Conservation (phyloP, 1,140 invertebrate species). For the Zaprionus taronus region DNA sequence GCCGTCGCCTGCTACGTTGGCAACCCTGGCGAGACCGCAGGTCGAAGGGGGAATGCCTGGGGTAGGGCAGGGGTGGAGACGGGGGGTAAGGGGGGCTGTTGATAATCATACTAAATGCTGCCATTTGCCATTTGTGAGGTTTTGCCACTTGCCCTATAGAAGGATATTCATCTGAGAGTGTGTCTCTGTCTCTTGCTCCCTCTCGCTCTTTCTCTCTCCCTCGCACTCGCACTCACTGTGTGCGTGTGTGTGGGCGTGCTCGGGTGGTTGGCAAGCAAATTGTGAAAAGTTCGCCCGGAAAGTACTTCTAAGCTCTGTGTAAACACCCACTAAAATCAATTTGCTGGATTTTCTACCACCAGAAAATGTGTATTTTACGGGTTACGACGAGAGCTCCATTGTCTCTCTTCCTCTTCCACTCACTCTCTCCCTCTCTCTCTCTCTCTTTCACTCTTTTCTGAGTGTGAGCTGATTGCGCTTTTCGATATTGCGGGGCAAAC, state of each 20-base stretch:
- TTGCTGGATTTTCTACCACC: slow-evolving; percentile 83
- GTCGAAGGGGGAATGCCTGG: slow-evolving; percentile 27
- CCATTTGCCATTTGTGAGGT: slow-evolving; percentile 84
- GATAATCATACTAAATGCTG: slow-evolving; percentile 84
- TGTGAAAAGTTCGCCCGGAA: slow-evolving; percentile 74
- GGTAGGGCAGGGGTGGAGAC: neutral
- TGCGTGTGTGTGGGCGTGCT: slow-evolving; percentile 26
- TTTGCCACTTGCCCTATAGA: slow-evolving; percentile 80
- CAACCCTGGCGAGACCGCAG: slow-evolving; percentile 27
- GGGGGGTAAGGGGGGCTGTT: slow-evolving; percentile 35
- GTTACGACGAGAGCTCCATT: slow-evolving; percentile 55
- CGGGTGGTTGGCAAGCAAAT: slow-evolving; percentile 67
- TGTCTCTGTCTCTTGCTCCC: slow-evolving; percentile 24
- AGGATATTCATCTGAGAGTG: slow-evolving; percentile 37
- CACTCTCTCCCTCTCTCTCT: no score
- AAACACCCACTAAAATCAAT: slow-evolving; percentile 84
- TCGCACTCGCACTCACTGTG: slow-evolving; percentile 4
- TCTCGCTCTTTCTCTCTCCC: slow-evolving; percentile 7
- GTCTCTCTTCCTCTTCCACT: neutral
- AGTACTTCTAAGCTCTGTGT: slow-evolving; percentile 82
- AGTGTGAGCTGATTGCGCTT: slow-evolving; percentile 42
- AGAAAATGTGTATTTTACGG: slow-evolving; percentile 82
- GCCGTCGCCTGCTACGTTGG: slow-evolving; percentile 43
- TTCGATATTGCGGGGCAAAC: slow-evolving; percentile 32
- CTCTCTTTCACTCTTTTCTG: neutral